Conservation (phyloP, 1,140 invertebrate species). For the Bilobella aurantiaca region DNA sequence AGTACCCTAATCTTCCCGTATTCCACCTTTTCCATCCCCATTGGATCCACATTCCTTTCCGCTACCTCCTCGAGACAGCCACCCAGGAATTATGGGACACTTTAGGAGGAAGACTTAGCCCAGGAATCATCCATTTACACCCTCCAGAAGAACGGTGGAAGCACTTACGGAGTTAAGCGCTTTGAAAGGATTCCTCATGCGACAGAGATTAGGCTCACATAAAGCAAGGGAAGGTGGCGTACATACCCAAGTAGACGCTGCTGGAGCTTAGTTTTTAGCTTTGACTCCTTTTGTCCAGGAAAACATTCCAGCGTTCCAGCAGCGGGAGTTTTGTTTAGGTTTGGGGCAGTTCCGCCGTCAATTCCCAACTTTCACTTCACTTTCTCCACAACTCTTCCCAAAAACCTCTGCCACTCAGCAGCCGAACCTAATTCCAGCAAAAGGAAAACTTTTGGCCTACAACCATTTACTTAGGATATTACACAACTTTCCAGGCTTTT, state of each 20-base stretch:
- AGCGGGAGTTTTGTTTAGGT: no score
- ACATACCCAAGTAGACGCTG: background rate
- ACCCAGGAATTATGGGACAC: constrained; percentile 8
- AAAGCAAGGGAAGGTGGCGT: background rate
- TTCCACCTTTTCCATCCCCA: no score
- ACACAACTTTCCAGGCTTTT: background rate
- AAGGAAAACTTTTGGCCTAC: background rate
- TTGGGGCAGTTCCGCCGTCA: no score
- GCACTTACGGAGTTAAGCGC: background rate
- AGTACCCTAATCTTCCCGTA: no score
- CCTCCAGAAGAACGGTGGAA: background rate
- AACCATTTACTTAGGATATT: background rate
- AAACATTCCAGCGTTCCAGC: no score
- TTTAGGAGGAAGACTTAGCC: background rate
- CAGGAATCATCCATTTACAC: background rate
- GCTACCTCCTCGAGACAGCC: background rate
- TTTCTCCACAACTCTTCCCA: background rate
- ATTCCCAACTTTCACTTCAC: background rate
- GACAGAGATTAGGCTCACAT: constrained; percentile 6
- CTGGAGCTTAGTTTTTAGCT: background rate
- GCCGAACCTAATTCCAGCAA: background rate
- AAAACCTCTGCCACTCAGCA: background rate
- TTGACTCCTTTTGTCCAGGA: background rate
- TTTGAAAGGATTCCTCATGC: background rate
- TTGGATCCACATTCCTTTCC: no score